These are phyloP conservation scores for Electrophaes corylata DNA, from an alignment of 2,888 invertebrate species.

Conservation along the genomic window DNA sequence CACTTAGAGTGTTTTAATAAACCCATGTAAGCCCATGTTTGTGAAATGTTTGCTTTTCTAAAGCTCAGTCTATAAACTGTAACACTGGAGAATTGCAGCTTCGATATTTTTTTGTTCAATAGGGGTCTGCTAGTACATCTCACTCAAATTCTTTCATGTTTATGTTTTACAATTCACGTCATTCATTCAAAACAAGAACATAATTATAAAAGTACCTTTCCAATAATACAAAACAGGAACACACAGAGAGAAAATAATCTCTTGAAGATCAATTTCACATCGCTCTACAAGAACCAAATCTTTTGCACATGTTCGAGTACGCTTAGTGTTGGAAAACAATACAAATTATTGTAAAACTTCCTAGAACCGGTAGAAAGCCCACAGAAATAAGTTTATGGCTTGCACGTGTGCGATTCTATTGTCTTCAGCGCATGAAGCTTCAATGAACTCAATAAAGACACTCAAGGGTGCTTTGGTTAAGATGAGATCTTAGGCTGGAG, in stretches of 20 bases:
- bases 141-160: too few species aligned
- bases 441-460: slow-evolving; percentile 14
- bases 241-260: background rate
- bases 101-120: background rate
- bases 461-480: slow-evolving; percentile 18
- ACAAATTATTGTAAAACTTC: slow-evolving; percentile 47
- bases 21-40: slow-evolving; percentile 77
- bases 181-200: too few species aligned
- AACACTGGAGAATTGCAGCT: background rate
- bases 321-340: slow-evolving; percentile 56
- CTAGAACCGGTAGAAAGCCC: slow-evolving; percentile 59
- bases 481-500: slow-evolving; percentile 4
- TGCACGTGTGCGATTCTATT: slow-evolving; percentile 71
- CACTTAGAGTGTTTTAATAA: slow-evolving; percentile 83
- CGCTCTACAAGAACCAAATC: slow-evolving; percentile 38
- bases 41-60: slow-evolving; percentile 54
- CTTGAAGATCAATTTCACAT: slow-evolving; percentile 7
- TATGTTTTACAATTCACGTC: background rate
- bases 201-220: background rate
- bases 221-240: background rate
- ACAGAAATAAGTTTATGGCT: slow-evolving; percentile 59
- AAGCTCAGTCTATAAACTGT: background rate
- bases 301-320: slow-evolving; percentile 68
- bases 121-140: background rate
- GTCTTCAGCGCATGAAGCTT: slow-evolving; percentile 37